A percentile compares a stretch with the other conserved stretches of the same genome.
Evolutionary conservation across 2,113 vertebrate species (phyloP).

Genomic region (Takifugu bimaculatus): DNA sequence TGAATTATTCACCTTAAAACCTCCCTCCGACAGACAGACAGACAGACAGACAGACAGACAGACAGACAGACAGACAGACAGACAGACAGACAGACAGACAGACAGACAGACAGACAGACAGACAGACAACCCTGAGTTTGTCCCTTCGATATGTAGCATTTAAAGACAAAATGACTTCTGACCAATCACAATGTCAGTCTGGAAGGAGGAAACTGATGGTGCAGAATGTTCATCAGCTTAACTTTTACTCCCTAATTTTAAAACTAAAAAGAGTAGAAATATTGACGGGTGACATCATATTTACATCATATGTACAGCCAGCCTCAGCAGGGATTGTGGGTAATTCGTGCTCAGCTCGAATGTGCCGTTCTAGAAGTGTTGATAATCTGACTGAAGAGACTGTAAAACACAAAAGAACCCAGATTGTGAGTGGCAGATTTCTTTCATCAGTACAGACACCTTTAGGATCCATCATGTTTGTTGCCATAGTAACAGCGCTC

Average conservation of each 20-base stretch:
- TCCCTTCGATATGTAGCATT: conserved; percentile 6
- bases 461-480: neutral
- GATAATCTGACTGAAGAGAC: conserved; percentile 93
- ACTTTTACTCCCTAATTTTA: conserved; percentile 26
- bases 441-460: neutral
- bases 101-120: neutral
- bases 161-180: neutral
- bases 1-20: neutral
- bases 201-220: neutral
- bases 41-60: neutral
- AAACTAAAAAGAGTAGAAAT: conserved; percentile 11
- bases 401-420: conserved; percentile 67
- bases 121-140: neutral
- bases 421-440: too few species aligned
- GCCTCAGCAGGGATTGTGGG: conserved; percentile 13
- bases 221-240: conserved; percentile 15
- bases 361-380: conserved; percentile 84
- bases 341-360: conserved; percentile 27
- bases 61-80: neutral
- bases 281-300: conserved; percentile 11
- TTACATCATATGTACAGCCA: conserved; percentile 29
- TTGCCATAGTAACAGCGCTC: neutral
- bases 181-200: conserved; percentile 14
- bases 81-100: too few species aligned
- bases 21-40: neutral